phyloP scores from a whole-genome alignment of 92 coral and sea anemone genomes.

The Parazoanthus atlanticus region DNA sequence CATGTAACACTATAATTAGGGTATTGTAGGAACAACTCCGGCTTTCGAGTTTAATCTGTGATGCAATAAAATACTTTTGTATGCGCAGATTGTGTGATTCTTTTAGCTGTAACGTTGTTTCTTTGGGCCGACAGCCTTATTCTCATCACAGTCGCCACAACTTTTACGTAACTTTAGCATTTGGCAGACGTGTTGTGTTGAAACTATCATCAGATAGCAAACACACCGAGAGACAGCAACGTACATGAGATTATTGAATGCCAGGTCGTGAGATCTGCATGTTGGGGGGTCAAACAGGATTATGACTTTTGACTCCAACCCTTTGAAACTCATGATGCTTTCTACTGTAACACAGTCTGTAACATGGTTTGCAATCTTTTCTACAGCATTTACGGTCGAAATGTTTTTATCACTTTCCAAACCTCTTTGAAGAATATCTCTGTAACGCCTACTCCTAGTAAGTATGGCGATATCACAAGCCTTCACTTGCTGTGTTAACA shows the following conservation, averaged over 20 bases:
- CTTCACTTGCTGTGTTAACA: neutral
- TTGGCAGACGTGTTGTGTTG: constrained; percentile 22
- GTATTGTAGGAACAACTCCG: too few relatives aligned
- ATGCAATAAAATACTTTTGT: too few relatives aligned
- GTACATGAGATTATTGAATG: constrained; percentile 36
- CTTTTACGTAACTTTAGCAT: neutral
- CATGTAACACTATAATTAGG: too few relatives aligned
- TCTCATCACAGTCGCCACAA: too few relatives aligned
- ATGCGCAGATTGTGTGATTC: too few relatives aligned
- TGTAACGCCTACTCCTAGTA: neutral
- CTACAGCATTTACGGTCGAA: constrained; percentile 23
- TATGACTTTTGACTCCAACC: constrained; percentile 57
- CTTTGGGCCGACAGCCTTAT: too few relatives aligned
- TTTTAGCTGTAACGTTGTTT: too few relatives aligned
- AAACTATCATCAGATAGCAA: constrained; percentile 47
- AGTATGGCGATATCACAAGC: constrained; percentile 38
- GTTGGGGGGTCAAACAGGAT: constrained; percentile 40
- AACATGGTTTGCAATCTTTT: neutral
- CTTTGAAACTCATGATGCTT: constrained; percentile 58
- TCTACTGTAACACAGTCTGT: constrained; percentile 11
- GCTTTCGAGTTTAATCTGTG: too few relatives aligned
- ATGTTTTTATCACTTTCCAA: neutral
- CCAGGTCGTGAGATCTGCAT: neutral
- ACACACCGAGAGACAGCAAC: constrained; percentile 51
- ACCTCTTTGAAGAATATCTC: neutral